Base-by-base conservation (phyloP, 2,797 vertebrate genomes). In the Sebastes ruberrimus region DNA sequence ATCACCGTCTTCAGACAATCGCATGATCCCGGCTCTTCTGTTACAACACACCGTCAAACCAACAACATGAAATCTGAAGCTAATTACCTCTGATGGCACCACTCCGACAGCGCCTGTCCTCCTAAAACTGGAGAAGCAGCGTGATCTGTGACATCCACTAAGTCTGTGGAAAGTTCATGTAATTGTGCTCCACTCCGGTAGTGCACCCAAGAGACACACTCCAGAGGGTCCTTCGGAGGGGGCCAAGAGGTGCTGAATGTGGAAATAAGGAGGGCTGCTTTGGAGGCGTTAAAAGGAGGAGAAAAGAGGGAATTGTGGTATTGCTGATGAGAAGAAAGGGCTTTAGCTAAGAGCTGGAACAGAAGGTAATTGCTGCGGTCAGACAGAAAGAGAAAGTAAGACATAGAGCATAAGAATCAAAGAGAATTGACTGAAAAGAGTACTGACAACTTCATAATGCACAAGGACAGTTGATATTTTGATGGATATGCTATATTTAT, bases 81-180 rank as follows among this genome's bases (percentile, higher is more conserved):
- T 85, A 86, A 92, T 91, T 88, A 72, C 60, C 25, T 70, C 49
- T 63, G 74, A 84, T 73, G 72, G 56, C 65, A 25, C 57, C 18
- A 52, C 52, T 61, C 61, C 71, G 81, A 84, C 80, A 59, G 38
- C 56, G 23, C 55, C 72, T 56, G 83, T 86, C 80, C 61, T 66
- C 32, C 28, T 42, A 27, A 61, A 83, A 63, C 61, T 65, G 59
- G 65, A 77, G 74, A 32, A 35, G 65, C 20, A 18, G 30, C 2
- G 30, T 32, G 75, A 83, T 69, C 59, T 64, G 33, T 78, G 81
- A 86, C 86, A 74, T 70, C 57, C 6, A 10, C 38, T 23, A 71
- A 71, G 78, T 65, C 80, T 42, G 62, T 35, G 79, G 57, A 82
- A 85, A 82, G 89, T 89, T 87, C 61, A 52, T 52, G 70, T 86